Evolutionary conservation across 2,888 invertebrate genomes (phyloP).

Genomic region (Drosophila kuntzei): DNA sequence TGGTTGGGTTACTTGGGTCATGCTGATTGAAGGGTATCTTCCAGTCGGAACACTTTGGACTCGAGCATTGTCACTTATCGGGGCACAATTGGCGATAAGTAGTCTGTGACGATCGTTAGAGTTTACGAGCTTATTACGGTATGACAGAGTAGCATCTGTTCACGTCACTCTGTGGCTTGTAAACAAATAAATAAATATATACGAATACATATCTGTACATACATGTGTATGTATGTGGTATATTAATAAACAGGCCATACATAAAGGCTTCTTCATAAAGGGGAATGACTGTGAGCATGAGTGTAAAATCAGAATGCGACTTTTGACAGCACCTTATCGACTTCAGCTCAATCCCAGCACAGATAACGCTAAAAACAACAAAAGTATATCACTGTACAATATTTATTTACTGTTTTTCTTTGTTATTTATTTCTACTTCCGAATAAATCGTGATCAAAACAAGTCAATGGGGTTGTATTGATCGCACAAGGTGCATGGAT

Average conservation of each 20-base stretch:
- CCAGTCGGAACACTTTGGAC: slow-evolving; percentile 9
- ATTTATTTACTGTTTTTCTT: slow-evolving; percentile 15
- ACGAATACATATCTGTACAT: slow-evolving; percentile 3
- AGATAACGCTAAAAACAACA: slow-evolving; percentile 35
- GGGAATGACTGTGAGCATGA: slow-evolving; percentile 58
- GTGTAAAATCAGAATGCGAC: slow-evolving; percentile 21
- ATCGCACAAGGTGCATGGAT: neutral
- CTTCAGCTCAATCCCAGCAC: slow-evolving; percentile 12
- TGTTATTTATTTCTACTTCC: slow-evolving; percentile 3
- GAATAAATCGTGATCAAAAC: slow-evolving; percentile 17
- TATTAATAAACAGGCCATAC: slow-evolving; percentile 20
- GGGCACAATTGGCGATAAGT: slow-evolving; percentile 9
- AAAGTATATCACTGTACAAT: slow-evolving; percentile 8
- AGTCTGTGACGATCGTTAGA: slow-evolving; percentile 7
- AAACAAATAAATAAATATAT: slow-evolving; percentile 49
- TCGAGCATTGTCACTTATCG: neutral
- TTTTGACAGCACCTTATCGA: slow-evolving; percentile 33
- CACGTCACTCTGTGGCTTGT: slow-evolving; percentile 43
- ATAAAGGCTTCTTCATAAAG: slow-evolving; percentile 61
- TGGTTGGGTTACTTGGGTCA: slow-evolving; percentile 4
- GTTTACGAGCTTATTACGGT: slow-evolving; percentile 19
- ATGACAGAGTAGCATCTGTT: slow-evolving; percentile 15
- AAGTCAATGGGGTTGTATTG: slow-evolving; percentile 21
- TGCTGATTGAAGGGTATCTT: slow-evolving; percentile 13
- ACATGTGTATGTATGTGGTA: neutral